Base-by-base conservation (phyloP, 2,888 invertebrate genomes). In the Rhyacophila evoluta region DNA sequence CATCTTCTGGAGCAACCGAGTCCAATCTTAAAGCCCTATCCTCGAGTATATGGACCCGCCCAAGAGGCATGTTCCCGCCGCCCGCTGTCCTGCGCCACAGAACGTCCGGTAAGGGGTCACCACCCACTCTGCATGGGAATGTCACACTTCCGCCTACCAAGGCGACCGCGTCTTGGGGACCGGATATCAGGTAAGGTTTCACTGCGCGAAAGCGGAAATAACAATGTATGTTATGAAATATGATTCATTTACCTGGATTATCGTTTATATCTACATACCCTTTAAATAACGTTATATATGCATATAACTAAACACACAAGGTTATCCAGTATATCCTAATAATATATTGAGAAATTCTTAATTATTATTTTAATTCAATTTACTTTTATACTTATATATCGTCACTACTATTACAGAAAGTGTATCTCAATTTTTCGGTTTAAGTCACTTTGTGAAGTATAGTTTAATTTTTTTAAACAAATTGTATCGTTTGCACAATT, bases 121-220 rank as follows among this genome's bases (percentile, higher is more conserved):
- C 95, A 29, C 94, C 94, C 83, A 95, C 96, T 83, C 93, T 92
- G 85, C 97, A 97, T 84, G 94, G 92, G 87, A 97, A 95, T 85
- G 94, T 93, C 79, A 96, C 95, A 81, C 92, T 93, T 83, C 93
- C 92, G 74, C 95, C 94, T 79, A 94, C 94, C 83, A 95, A 91
- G 19, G 94, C 93, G 77, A 93, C 93, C 81, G 94, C 91, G 87
- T 97, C 95, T 87, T 94, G 93, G 0, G 97, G 97, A 6, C 95
- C 94, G 85, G 93, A 92, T 84, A 95, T 93, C 88, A 96, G 92
- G 87, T 93, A 95, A 79, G 96, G 97, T 88, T 96, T 96, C 85
- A 97, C 97, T 97, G 91, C 79, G 68, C 55, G 25, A 55, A 19
- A 19, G 55, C 55, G 25, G 55, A 55, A 55, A 55, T 55, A 55